These are phyloP conservation scores for Tenualosa thibaudeaui DNA, from an alignment of 2,797 vertebrate genomes.

Conservation along the genomic window DNA sequence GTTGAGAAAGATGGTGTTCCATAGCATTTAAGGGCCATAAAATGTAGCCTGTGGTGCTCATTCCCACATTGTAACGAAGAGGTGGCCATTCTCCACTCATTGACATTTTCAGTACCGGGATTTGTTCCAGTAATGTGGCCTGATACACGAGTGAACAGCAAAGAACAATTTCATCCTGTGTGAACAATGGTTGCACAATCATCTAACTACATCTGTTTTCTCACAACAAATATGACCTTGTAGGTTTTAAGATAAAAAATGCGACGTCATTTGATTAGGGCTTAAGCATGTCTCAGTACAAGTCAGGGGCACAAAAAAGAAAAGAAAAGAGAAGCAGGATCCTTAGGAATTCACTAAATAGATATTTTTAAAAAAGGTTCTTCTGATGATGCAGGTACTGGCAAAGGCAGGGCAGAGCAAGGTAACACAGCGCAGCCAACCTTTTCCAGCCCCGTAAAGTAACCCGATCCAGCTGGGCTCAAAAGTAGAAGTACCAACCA, in stretches of 20 bases:
- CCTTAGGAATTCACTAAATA: too few relatives aligned
- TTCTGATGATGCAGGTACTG: too few relatives aligned
- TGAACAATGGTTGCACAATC: not conserved
- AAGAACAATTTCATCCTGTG: not conserved
- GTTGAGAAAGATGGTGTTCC: conserved; percentile 49
- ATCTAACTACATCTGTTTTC: not conserved
- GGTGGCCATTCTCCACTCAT: conserved; percentile 15
- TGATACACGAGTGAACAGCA: not conserved
- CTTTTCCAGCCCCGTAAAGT: too few relatives aligned
- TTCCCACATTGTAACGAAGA: conserved; percentile 30
- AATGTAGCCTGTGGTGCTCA: conserved; percentile 35
- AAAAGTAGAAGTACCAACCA: too few relatives aligned
- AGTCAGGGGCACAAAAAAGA: too few relatives aligned
- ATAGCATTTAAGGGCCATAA: conserved; percentile 46
- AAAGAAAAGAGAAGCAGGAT: too few relatives aligned
- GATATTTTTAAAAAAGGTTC: too few relatives aligned
- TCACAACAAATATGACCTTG: not conserved
- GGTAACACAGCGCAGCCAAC: too few relatives aligned
- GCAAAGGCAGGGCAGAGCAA: too few relatives aligned
- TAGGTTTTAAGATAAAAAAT: not conserved
- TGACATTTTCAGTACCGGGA: not conserved
- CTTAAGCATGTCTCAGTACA: too few relatives aligned
- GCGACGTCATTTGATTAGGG: too few relatives aligned
- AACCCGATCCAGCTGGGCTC: too few relatives aligned
- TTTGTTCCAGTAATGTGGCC: conserved; percentile 12